Percentiles rank a stretch among this genome's conserved stretches.
Conservation (phyloP, 2,888 invertebrate genomes). For the Platycheirus rosarum region DNA sequence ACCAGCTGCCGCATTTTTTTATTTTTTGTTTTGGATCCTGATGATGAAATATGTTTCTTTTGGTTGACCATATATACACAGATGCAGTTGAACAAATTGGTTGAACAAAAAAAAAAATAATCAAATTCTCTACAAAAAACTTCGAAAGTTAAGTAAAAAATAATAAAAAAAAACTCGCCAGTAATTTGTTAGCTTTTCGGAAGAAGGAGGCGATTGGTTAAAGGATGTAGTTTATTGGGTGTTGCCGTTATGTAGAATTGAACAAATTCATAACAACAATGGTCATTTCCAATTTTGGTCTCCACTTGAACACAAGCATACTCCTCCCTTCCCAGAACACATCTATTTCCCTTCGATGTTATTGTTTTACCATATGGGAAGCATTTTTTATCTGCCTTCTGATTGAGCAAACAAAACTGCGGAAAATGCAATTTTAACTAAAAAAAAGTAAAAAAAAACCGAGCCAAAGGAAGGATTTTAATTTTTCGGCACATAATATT, state of each 20-base stretch:
- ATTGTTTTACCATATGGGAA: not conserved
- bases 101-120: not conserved
- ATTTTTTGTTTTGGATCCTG: slow-evolving; percentile 25
- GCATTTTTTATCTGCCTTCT: not conserved
- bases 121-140: not conserved
- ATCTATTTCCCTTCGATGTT: not conserved
- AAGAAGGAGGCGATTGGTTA: too few relatives aligned
- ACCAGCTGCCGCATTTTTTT: slow-evolving; percentile 36
- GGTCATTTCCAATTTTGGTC: too few relatives aligned
- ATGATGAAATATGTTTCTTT: slow-evolving; percentile 46
- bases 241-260: not conserved
- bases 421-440: not conserved
- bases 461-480: too few relatives aligned
- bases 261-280: not conserved
- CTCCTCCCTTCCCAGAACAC: not conserved
- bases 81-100: not conserved
- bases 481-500: too few relatives aligned
- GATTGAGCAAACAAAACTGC: not conserved
- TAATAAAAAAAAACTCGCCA: not conserved
- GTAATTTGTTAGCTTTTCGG: not conserved
- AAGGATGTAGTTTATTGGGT: not conserved
- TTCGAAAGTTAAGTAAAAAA: too few relatives aligned
- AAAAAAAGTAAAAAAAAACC: too few relatives aligned
- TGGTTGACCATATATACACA: slow-evolving; percentile 5
- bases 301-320: too few relatives aligned